These are phyloP conservation scores for Emesis russula DNA, from an alignment of 2,888 invertebrate genomes.

Conservation along the genomic window DNA sequence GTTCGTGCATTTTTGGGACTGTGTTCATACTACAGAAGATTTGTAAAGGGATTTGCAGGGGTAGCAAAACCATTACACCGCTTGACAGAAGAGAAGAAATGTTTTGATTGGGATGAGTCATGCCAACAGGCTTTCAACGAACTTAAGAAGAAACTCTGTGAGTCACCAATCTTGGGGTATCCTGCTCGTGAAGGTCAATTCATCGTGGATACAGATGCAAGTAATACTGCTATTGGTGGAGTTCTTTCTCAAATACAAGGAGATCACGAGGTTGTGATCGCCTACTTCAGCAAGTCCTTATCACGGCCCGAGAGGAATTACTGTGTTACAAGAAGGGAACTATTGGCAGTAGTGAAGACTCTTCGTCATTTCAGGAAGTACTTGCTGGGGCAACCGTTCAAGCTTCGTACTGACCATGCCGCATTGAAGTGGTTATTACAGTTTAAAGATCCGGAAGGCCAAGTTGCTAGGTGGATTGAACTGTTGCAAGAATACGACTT, in stretches of 20 bases:
- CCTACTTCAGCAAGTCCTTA: conserved; percentile 38
- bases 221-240: conserved; percentile 43
- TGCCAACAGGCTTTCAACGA: not conserved
- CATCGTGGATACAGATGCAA: conserved; percentile 53
- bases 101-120: not conserved
- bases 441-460: not conserved
- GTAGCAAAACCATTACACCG: conserved; percentile 18
- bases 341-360: conserved; percentile 27
- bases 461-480: not conserved
- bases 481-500: conserved; percentile 19
- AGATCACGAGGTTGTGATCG: conserved; percentile 38
- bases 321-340: conserved; percentile 38
- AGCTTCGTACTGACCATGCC: conserved; percentile 38
- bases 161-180: conserved; percentile 17
- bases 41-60: conserved; percentile 26
- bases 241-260: conserved; percentile 43
- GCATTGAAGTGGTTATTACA: not conserved
- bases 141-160: not conserved
- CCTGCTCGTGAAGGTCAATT: conserved; percentile 16
- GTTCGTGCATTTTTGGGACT: conserved; percentile 26
- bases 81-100: not conserved
- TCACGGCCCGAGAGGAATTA: conserved; percentile 54
- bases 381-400: conserved; percentile 21
- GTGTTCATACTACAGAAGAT: conserved; percentile 34
- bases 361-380: conserved; percentile 42